A percentile compares a stretch with the other conserved stretches of the same genome.
Evolutionary conservation across 1,140 invertebrate species (phyloP).

Genomic region (Sycophaga agraensis): DNA sequence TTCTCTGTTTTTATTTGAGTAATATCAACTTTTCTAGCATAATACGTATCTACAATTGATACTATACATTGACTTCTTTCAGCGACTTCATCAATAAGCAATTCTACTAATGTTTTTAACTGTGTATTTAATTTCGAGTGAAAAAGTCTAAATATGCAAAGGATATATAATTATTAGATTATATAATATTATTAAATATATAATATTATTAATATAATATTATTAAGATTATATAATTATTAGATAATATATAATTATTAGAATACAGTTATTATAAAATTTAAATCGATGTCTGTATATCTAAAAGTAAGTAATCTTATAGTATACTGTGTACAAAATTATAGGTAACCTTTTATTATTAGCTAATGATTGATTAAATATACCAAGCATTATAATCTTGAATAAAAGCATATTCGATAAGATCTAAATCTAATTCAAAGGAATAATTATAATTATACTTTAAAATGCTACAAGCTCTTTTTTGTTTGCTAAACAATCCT

Average conservation of each 20-base stretch:
- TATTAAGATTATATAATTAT: background rate
- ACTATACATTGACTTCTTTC: slow-evolving; percentile 42
- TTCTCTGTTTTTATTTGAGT: slow-evolving; percentile 15
- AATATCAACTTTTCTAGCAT: slow-evolving; percentile 37
- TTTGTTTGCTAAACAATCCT: too few relatives aligned
- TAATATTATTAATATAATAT: too few relatives aligned
- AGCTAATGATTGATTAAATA: background rate
- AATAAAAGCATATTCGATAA: slow-evolving; percentile 5
- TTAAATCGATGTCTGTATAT: too few relatives aligned
- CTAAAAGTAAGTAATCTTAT: too few relatives aligned
- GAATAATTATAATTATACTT: too few relatives aligned
- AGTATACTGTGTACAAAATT: background rate
- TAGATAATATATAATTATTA: too few relatives aligned
- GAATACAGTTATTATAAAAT: too few relatives aligned
- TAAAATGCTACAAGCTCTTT: too few relatives aligned
- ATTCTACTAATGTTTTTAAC: slow-evolving; percentile 38
- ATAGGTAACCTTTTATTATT: slow-evolving; percentile 5
- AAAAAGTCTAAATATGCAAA: slow-evolving; percentile 15
- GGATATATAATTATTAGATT: too few relatives aligned
- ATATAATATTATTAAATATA: too few relatives aligned
- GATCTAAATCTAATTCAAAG: too few relatives aligned
- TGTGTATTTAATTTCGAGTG: slow-evolving; percentile 15
- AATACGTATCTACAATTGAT: slow-evolving; percentile 44
- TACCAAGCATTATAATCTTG: background rate
- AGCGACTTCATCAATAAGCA: slow-evolving; percentile 41